Evolutionary conservation across 2,888 invertebrate species (phyloP), one percentile per base, ranked within the genome.

Genomic region (Stenodema calcarata): DNA sequence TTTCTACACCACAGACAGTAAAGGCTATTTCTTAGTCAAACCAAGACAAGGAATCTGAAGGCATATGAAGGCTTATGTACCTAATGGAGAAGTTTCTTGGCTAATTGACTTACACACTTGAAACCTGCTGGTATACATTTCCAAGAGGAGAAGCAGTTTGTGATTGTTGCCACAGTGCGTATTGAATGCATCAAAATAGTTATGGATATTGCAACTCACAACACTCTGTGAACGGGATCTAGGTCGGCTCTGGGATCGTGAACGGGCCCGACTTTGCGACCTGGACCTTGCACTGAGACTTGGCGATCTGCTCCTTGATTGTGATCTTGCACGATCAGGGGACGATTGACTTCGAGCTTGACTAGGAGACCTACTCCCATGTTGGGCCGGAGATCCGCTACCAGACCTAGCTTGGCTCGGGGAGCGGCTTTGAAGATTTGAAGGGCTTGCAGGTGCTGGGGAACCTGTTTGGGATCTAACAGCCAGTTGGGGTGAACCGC

Each of bases 251-350:
- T 88, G 89, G n/a, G 89, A 89, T 16, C 80, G 89, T 11, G 90
- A 90, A 23, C 81, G 83, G 7, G 30, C 73, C 0, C 89, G 89
- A 80, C 90, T 89, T 18, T 76, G 89, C 42, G 90, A 90, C 16
- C 83, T 87, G 16, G 87, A 88, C 44, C 87, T 79, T 12, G 78
- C 84, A 6, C n/a, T 69, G 28, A n/a, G 85, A 18, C 84, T 84
- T 23, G 44, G 84, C 6, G 84, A 73, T 18, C 54, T 35, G 23
- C 82, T 82, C 11, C 35, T 30, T 11, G 84, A 75, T 23, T 75
- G 42, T n/a, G 84, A 42, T 30, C 73, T 41, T 23, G 78, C 78
- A 14, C 42, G 44, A 47, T 12, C 75, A 0, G 82, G 87, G 23
- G 82, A 80, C 9, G 78, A 35, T 18, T 78, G 78, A 35, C 23